Conservation (phyloP, 1,140 invertebrate genomes). For the Pseudomyrmex sp. region DNA sequence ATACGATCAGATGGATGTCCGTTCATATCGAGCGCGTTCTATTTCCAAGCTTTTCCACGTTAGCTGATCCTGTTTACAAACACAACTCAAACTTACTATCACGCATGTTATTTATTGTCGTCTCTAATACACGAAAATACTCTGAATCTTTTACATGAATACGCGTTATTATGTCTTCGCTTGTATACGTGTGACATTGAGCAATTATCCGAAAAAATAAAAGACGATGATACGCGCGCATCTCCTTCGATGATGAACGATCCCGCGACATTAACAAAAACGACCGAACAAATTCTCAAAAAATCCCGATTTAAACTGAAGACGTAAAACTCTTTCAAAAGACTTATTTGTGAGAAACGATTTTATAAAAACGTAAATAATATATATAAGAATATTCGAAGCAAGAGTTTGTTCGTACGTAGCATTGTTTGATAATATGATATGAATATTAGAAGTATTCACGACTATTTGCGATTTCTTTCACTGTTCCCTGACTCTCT, state of each 20-base stretch:
- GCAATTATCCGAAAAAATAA: slow-evolving; percentile 51
- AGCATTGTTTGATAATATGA: neutral
- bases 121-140: slow-evolving; percentile 37
- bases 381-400: neutral
- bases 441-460: neutral
- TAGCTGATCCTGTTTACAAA: slow-evolving; percentile 48
- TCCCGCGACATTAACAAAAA: slow-evolving; percentile 36
- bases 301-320: neutral
- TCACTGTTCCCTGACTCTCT: slow-evolving; percentile 37
- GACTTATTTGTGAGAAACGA: neutral
- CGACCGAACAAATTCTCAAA: neutral
- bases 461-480: slow-evolving; percentile 67
- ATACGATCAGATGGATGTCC: slow-evolving; percentile 61
- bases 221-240: neutral
- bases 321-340: neutral
- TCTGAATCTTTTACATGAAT: slow-evolving; percentile 39
- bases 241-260: neutral
- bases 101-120: slow-evolving; percentile 68
- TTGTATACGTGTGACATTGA: slow-evolving; percentile 10
- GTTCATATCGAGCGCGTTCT: slow-evolving; percentile 48
- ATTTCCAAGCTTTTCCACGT: slow-evolving; percentile 64
- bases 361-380: neutral
- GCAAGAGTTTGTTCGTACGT: neutral
- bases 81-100: slow-evolving; percentile 41
- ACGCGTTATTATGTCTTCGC: neutral